Conservation (phyloP, 2,797 vertebrate genomes). For the Tapera naevia region DNA sequence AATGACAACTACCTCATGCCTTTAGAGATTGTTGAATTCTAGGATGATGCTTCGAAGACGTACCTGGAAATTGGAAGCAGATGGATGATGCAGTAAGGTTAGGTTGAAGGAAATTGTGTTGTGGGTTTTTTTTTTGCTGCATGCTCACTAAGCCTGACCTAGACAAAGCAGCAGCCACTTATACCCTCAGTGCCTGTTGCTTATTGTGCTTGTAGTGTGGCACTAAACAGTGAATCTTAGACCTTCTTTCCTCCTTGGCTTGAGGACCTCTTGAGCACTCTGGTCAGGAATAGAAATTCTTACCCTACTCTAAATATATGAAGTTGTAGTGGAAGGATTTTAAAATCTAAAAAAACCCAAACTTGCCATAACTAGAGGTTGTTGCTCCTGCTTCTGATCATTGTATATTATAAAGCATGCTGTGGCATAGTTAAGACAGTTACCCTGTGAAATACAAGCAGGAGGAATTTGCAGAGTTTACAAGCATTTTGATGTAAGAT, state of each 20-base stretch:
- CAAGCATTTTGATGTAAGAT: background rate
- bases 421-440: background rate
- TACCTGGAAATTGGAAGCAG: background rate
- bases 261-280: background rate
- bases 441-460: background rate
- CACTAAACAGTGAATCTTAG: background rate
- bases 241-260: background rate
- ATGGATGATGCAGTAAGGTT: background rate
- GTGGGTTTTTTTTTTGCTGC: rapidly evolving
- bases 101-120: background rate
- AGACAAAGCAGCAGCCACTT: background rate
- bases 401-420: background rate
- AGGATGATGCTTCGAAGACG: background rate
- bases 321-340: background rate
- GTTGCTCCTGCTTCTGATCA: background rate
- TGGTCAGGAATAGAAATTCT: background rate
- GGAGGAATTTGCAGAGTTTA: background rate
- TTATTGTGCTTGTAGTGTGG: background rate
- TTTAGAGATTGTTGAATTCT: background rate
- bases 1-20: background rate
- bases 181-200: background rate
- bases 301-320: background rate
- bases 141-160: background rate
- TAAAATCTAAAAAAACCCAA: background rate
- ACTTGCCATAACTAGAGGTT: background rate